Evolutionary conservation across 35 echinoderm and acorn worm genomes (phyloP).

Genomic region (Holothuria glaberrima): DNA sequence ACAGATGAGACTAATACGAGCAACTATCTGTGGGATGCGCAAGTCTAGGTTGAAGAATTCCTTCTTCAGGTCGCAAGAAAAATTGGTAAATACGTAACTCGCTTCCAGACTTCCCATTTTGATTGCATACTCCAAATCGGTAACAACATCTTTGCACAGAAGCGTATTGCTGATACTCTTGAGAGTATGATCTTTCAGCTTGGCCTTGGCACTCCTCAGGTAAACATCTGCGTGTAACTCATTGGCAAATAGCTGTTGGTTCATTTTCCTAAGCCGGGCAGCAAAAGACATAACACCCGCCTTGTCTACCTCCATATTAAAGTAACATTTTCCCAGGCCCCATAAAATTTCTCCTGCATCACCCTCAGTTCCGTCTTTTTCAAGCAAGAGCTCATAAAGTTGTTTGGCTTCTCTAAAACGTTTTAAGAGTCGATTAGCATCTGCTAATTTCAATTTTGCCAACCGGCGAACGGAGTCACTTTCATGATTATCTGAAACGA

Average conservation of each 20-base stretch:
- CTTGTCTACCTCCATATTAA: not conserved
- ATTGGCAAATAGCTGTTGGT: not conserved
- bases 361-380: not conserved
- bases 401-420: not conserved
- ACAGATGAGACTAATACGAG: too few species aligned
- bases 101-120: too few species aligned
- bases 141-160: too few species aligned
- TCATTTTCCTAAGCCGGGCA: not conserved
- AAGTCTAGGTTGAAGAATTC: too few species aligned
- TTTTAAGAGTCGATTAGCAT: not conserved
- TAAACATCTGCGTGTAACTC: constrained; percentile 23
- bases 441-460: constrained; percentile 4
- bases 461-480: not conserved
- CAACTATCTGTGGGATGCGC: too few species aligned
- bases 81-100: too few species aligned
- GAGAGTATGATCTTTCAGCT: too few species aligned
- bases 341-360: not conserved
- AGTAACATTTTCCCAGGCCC: constrained; percentile 4
- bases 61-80: too few species aligned
- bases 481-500: not conserved
- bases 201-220: not conserved
- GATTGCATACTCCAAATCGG: too few species aligned
- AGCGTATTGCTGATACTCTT: too few species aligned
- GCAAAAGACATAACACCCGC: not conserved
- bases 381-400: not conserved